These are phyloP conservation scores for Cuculus canorus DNA, from an alignment of 2,797 vertebrate species.

Conservation along the genomic window DNA sequence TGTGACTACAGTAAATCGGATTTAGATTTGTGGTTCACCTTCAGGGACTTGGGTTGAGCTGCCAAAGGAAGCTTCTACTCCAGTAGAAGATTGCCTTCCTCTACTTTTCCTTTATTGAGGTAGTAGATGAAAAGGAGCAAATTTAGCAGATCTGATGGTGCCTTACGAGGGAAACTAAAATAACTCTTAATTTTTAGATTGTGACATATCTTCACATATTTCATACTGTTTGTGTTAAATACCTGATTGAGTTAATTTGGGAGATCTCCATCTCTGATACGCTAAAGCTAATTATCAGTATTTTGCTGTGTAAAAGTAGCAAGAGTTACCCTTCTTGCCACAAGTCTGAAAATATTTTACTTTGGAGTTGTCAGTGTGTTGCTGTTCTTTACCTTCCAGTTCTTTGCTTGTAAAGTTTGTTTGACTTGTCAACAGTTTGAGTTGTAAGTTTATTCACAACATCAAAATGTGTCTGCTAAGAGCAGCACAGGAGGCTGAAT, in stretches of 20 bases:
- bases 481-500: neutral
- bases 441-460: neutral
- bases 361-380: neutral
- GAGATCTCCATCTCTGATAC: neutral
- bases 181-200: neutral
- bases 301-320: neutral
- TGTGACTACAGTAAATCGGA: neutral
- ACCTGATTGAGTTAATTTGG: neutral
- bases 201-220: neutral
- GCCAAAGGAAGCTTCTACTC: neutral
- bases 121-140: neutral
- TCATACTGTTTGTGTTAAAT: neutral
- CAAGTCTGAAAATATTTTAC: neutral
- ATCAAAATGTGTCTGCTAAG: neutral
- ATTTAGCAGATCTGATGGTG: neutral
- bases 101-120: neutral
- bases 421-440: neutral
- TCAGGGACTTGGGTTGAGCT: neutral
- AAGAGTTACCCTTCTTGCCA: neutral
- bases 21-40: conserved; percentile 17
- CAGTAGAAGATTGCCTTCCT: neutral
- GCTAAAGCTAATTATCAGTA: neutral
- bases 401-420: neutral
- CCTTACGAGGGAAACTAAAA: neutral
- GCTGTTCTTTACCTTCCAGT: neutral